Conservation (phyloP, 2,888 invertebrate genomes). For the Brachyptera putata region DNA sequence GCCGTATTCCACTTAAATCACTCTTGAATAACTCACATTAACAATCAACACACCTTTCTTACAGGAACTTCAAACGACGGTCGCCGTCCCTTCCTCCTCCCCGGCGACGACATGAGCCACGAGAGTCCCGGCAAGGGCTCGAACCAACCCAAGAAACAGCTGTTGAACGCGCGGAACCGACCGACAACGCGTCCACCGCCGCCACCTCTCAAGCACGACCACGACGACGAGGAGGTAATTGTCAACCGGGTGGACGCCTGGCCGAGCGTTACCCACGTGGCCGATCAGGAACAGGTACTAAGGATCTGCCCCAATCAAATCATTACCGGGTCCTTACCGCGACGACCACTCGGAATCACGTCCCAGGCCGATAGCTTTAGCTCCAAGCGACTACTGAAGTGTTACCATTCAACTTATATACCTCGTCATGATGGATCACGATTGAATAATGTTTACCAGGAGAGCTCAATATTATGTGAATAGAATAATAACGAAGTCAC, state of each 20-base stretch:
- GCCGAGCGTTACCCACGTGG: constrained; percentile 39
- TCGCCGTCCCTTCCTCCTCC: constrained; percentile 46
- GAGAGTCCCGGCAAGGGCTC: constrained; percentile 55
- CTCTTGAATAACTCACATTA: no score
- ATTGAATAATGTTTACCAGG: no score
- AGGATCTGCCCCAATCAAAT: constrained; percentile 16
- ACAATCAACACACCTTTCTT: no score
- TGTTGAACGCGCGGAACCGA: not conserved
- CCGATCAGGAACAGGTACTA: constrained; percentile 40
- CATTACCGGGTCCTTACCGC: not conserved
- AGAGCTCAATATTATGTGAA: no score
- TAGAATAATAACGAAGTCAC: no score
- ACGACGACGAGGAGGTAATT: constrained; percentile 23
- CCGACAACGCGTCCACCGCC: not conserved
- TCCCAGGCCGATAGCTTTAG: not conserved
- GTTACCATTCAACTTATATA: no score
- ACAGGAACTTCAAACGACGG: constrained; percentile 43
- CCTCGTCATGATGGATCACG: no score
- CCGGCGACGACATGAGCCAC: constrained; percentile 60
- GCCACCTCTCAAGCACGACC: constrained; percentile 4
- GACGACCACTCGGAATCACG: not conserved
- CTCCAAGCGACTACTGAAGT: not conserved
- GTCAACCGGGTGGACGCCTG: constrained; percentile 35
- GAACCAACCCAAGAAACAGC: constrained; percentile 19
- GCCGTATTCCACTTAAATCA: no score